Conservation (phyloP, 2,888 invertebrate species). For the Chloroclystis v-ata region DNA sequence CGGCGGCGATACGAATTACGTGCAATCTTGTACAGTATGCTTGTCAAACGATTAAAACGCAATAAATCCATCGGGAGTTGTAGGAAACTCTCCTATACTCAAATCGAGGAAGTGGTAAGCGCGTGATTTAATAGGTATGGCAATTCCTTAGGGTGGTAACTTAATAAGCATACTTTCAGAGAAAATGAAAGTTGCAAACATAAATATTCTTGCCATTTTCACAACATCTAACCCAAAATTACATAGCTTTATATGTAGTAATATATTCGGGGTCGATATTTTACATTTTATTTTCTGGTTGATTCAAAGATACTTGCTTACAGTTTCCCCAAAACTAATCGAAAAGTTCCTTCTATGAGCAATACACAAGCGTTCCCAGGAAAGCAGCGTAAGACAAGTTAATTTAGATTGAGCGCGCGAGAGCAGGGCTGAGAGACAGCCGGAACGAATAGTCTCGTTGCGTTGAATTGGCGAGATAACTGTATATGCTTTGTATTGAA, state of each 20-base stretch:
- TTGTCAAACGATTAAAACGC: conserved; percentile 57
- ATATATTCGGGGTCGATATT: too few relatives aligned
- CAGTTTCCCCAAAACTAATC: background rate
- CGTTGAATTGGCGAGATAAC: conserved; percentile 37
- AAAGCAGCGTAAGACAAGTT: conserved; percentile 67
- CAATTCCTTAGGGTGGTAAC: background rate
- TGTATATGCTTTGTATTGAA: background rate
- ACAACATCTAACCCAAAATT: too few relatives aligned
- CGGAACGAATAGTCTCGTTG: conserved; percentile 58
- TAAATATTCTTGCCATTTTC: background rate
- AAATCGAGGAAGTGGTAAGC: conserved; percentile 41
- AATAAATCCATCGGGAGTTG: conserved; percentile 45
- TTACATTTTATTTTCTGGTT: too few relatives aligned
- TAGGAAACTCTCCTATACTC: conserved; percentile 38
- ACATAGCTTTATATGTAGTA: too few relatives aligned
- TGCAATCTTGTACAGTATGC: conserved; percentile 46
- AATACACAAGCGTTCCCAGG: conserved; percentile 36
- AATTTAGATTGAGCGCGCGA: conserved; percentile 63
- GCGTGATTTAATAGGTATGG: conserved; percentile 30
- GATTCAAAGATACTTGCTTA: too few relatives aligned
- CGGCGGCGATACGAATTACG: conserved; percentile 46
- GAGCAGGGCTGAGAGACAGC: conserved; percentile 58
- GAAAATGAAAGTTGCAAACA: background rate
- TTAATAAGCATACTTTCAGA: background rate
- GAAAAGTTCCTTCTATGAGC: background rate